Evolutionary conservation across 2,888 invertebrate species (phyloP).

Genomic region (Chrysodeixis includens): DNA sequence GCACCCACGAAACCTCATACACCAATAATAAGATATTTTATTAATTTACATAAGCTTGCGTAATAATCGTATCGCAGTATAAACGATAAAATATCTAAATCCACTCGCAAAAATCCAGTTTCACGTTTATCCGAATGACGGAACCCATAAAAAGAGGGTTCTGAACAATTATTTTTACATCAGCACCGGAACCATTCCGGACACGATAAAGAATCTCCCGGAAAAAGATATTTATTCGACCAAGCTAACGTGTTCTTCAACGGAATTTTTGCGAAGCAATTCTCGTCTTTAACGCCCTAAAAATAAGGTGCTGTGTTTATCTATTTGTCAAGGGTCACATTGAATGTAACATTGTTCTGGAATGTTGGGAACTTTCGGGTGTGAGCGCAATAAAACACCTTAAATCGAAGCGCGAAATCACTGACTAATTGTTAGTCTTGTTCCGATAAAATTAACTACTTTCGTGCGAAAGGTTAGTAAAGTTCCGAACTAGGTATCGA

Average conservation of each 20-base stretch:
- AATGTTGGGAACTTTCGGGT: conserved; percentile 69
- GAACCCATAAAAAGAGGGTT: conserved; percentile 68
- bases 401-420: conserved; percentile 77
- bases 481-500: conserved; percentile 48
- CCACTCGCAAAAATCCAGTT: conserved; percentile 56
- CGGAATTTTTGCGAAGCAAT: conserved; percentile 21
- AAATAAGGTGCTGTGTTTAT: conserved; percentile 42
- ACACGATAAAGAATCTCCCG: conserved; percentile 76
- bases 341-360: conserved; percentile 53
- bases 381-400: conserved; percentile 77
- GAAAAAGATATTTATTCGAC: conserved; percentile 75
- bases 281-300: conserved; percentile 46
- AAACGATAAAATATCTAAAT: conserved; percentile 63
- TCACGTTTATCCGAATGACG: conserved; percentile 63
- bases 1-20: conserved; percentile 27
- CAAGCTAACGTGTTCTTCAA: conserved; percentile 53
- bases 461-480: conserved; percentile 38
- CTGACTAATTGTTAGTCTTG: conserved; percentile 77
- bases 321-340: conserved; percentile 11
- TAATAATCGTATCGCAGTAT: conserved; percentile 46
- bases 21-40: conserved; percentile 24
- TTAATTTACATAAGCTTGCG: conserved; percentile 49
- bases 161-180: conserved; percentile 79
- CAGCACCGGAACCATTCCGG: conserved; percentile 73
- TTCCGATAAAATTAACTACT: conserved; percentile 75